Conservation (phyloP, 2,888 invertebrate species). For the Eristalinus aeneus region DNA sequence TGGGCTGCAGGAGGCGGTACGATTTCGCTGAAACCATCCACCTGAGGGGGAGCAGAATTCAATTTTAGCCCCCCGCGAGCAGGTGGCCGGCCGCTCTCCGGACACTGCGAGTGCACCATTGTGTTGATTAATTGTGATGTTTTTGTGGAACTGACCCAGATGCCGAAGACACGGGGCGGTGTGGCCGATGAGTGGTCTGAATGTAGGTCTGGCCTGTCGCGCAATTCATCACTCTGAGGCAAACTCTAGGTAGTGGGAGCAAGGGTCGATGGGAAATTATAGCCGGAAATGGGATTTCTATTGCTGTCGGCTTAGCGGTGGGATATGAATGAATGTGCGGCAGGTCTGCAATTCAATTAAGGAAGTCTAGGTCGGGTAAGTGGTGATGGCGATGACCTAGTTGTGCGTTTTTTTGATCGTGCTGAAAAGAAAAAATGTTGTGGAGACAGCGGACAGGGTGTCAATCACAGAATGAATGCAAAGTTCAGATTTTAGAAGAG, state of each 20-base stretch:
- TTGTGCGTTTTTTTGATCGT: neutral
- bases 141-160: conserved; percentile 34
- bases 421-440: neutral
- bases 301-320: neutral
- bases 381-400: neutral
- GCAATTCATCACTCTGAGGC: conserved; percentile 7
- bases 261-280: conserved; percentile 17
- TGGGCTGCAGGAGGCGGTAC: conserved; percentile 9
- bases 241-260: conserved; percentile 11
- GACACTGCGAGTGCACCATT: conserved; percentile 17
- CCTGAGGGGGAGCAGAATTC: neutral
- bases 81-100: neutral
- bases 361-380: neutral
- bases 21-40: neutral
- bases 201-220: conserved; percentile 9
- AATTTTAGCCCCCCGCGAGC: conserved; percentile 1
- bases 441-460: neutral
- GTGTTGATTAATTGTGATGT: conserved; percentile 45
- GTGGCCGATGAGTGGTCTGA: neutral
- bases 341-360: neutral
- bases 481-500: too few relatives aligned
- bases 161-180: neutral
- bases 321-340: neutral
- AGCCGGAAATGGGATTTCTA: neutral
- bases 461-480: neutral